These are phyloP conservation scores for Eulemur rufifrons DNA, from an alignment of 2,113 vertebrate genomes.

Conservation along the genomic window DNA sequence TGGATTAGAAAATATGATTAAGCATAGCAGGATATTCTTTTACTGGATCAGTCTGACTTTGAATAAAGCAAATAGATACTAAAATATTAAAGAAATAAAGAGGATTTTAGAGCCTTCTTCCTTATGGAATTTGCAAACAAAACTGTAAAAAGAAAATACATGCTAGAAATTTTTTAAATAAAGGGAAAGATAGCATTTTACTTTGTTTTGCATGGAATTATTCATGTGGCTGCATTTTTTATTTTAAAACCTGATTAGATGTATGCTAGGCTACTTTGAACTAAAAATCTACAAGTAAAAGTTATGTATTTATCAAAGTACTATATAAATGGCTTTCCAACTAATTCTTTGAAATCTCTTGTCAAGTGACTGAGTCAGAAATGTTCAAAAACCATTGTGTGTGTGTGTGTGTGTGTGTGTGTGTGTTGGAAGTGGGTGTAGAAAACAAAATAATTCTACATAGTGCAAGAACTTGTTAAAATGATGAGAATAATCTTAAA, in stretches of 20 bases:
- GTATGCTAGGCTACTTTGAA: background rate
- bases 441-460: background rate
- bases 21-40: constrained; percentile 80
- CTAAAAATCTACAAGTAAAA: background rate
- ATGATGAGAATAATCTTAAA: background rate
- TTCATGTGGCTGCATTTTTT: constrained; percentile 27
- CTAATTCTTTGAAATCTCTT: background rate
- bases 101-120: background rate
- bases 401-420: background rate
- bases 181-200: background rate
- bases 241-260: background rate
- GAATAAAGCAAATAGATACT: constrained; percentile 42
- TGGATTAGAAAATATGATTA: constrained; percentile 87
- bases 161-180: background rate
- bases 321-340: background rate
- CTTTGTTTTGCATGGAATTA: background rate
- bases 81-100: constrained; percentile 43
- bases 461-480: background rate
- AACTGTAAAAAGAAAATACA: background rate
- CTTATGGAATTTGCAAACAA: background rate
- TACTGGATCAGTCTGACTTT: constrained; percentile 54
- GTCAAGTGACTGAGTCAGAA: background rate
- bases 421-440: background rate
- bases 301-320: background rate
- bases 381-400: background rate